These are phyloP conservation scores for Hirundo rustica DNA, from an alignment of 2,797 vertebrate genomes.

Conservation along the genomic window DNA sequence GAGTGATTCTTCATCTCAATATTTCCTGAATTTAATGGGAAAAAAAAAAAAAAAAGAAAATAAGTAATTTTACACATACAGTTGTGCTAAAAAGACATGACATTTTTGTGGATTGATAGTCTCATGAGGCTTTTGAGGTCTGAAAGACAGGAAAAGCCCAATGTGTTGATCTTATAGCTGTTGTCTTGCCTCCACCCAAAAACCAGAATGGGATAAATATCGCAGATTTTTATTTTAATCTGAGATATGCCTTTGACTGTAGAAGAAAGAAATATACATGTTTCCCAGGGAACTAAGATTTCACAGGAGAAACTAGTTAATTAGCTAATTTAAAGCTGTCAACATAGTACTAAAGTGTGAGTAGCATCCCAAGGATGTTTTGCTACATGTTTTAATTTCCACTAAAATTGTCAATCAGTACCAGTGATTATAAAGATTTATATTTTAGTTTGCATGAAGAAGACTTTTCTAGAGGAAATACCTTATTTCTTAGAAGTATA, in stretches of 20 bases:
- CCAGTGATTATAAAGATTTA: background rate
- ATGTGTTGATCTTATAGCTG: background rate
- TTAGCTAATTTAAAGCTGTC: background rate
- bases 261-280: background rate
- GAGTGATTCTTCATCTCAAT: constrained; percentile 3
- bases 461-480: background rate
- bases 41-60: background rate
- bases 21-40: background rate
- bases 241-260: background rate
- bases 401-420: background rate
- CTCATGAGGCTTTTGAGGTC: background rate
- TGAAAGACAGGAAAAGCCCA: background rate
- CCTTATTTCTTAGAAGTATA: background rate
- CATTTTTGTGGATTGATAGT: background rate
- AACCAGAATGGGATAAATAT: background rate
- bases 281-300: background rate
- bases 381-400: background rate
- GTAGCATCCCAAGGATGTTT: background rate
- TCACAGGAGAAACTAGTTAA: background rate
- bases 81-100: background rate
- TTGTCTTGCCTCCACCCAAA: background rate
- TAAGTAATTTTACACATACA: background rate
- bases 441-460: background rate
- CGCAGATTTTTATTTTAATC: background rate
- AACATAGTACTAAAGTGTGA: background rate